Evolutionary conservation across 2,797 vertebrate species (phyloP), one percentile per base, ranked within the genome.

Genomic region (Coreius guichenoti): DNA sequence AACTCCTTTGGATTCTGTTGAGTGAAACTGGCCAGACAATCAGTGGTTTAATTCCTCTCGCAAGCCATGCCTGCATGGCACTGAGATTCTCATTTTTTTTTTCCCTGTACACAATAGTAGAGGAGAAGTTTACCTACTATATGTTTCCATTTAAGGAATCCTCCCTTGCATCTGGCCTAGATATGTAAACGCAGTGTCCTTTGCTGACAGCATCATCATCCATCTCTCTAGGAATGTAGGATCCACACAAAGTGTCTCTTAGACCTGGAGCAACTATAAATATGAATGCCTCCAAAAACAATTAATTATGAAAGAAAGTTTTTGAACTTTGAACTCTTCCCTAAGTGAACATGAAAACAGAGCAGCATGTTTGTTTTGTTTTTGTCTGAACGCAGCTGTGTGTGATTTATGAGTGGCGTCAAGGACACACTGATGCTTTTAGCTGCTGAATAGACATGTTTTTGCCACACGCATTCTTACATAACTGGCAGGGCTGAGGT

Each of bases 81-180:
- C 16, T 23, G 76, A 45, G 36, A 23, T 69, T 1, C 14, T 19
- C 7, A 1, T 61, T 16, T 63, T 51, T 78, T 61, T 31, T 47
- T 19, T 8, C 19, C 65, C 54, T 72, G 19, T 54, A 54, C 58
- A 84, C 72, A 69, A 61, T 61, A 43, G 75, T 36, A 67, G 36
- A 39, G 49, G 56, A 75, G 31, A 82, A 21, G 75, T 67, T 84
- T 74, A 65, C 75, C 68, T 79, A 8, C 74, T 51, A 33, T 68
- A 39, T 45, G 73, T 88, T 86, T 61, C 89, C 86, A 82, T 91
- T 83, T 89, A 90, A 78, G 90, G 88, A n/a, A 58, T 68, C 43
- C 54, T 61, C 51, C 26, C n/a, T 33, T 56, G 16, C 8, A 36
- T 69, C 36, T 78, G 87, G 72, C 82, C 82, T 79, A 72, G 81